These are phyloP conservation scores for Pachypanchax playfairii DNA, from an alignment of 2,113 vertebrate genomes.

Conservation along the genomic window DNA sequence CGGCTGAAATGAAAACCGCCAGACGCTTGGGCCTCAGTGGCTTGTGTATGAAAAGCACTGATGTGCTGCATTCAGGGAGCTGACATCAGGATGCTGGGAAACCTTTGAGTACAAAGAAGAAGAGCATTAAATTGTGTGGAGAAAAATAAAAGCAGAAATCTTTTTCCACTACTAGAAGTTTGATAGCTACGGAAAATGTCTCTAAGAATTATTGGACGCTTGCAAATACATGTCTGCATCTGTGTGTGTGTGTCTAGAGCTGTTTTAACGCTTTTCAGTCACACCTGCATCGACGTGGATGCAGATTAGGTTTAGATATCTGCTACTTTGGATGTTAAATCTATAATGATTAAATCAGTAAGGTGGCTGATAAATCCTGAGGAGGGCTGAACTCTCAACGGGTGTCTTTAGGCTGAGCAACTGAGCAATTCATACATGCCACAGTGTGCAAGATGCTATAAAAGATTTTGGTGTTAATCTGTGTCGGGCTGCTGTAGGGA, in stretches of 20 bases:
- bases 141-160: slow-evolving; percentile 20
- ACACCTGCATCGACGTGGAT: slow-evolving; percentile 6
- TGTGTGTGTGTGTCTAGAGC: slow-evolving; percentile 29
- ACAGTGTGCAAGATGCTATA: background rate
- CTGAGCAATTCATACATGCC: background rate
- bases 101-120: slow-evolving; percentile 21
- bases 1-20: slow-evolving; percentile 35
- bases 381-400: background rate
- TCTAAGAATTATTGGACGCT: slow-evolving; percentile 15
- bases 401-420: background rate
- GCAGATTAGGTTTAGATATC: slow-evolving; percentile 4
- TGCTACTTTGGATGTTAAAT: slow-evolving; percentile 6
- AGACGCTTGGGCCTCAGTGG: slow-evolving; percentile 19
- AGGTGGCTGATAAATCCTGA: slow-evolving; percentile 7
- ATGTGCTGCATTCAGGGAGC: slow-evolving; percentile 31
- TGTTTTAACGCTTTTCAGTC: background rate
- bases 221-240: slow-evolving; percentile 46
- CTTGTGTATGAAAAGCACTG: slow-evolving; percentile 31
- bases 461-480: too few relatives aligned
- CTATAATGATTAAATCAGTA: slow-evolving; percentile 1
- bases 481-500: background rate
- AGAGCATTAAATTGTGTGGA: slow-evolving; percentile 11
- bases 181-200: slow-evolving; percentile 37
- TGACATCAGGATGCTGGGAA: slow-evolving; percentile 22
- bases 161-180: slow-evolving; percentile 27